Evolutionary conservation across 2,888 invertebrate species (phyloP).

Genomic region (Ochropacha duplaris): DNA sequence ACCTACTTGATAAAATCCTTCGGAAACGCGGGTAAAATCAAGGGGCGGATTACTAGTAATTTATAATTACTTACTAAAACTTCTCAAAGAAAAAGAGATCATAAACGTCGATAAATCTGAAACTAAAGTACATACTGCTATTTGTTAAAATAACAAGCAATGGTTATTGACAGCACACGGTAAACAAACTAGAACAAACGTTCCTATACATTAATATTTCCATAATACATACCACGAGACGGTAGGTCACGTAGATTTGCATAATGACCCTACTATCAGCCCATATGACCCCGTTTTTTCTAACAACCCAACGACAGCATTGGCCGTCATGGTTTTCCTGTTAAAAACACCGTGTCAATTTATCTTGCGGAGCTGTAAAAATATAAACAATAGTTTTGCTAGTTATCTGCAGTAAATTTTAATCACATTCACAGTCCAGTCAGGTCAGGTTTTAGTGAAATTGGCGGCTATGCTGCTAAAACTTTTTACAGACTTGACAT

Average conservation of each 20-base stretch:
- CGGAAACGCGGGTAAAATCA: too few species aligned
- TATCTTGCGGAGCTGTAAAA: not conserved
- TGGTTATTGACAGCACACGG: not conserved
- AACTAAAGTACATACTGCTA: not conserved
- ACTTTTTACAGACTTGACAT: too few species aligned
- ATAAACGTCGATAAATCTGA: too few species aligned
- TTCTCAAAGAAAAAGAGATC: too few species aligned
- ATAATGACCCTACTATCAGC: conserved; percentile 67
- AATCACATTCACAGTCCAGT: too few species aligned
- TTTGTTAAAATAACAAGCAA: not conserved
- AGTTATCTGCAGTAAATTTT: too few species aligned
- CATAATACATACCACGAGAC: conserved; percentile 43
- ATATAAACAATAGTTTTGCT: not conserved
- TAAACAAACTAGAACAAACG: not conserved
- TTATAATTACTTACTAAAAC: too few species aligned
- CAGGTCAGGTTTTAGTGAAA: too few species aligned
- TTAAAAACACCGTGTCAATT: conserved; percentile 16
- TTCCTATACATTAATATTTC: conserved; percentile 30
- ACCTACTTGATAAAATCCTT: too few species aligned
- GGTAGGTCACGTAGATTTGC: conserved; percentile 62
- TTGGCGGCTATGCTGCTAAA: too few species aligned
- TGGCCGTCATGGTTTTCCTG: conserved; percentile 40
- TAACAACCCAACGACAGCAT: conserved; percentile 33
- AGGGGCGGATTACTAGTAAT: too few species aligned
- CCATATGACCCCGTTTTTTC: conserved; percentile 62